Evolutionary conservation across 2,888 invertebrate species (phyloP).

Genomic region (Atrina japonica): DNA sequence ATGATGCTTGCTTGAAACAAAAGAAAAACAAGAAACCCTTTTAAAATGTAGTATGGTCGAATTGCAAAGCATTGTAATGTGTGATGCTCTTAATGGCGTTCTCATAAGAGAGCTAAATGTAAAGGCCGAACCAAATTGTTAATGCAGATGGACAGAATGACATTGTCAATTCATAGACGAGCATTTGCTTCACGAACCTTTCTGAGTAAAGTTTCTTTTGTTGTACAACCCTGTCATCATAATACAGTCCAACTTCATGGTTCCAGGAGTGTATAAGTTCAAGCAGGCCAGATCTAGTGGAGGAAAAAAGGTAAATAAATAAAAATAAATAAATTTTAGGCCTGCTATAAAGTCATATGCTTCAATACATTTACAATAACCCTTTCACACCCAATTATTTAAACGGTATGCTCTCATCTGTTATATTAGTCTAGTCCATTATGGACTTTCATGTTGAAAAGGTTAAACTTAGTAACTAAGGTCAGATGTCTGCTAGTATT

Average conservation of each 20-base stretch:
- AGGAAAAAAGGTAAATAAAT: not conserved
- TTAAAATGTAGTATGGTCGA: no score
- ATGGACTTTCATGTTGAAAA: no score
- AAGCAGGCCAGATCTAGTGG: constrained; percentile 84
- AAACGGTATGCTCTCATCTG: not conserved
- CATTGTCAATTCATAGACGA: no score
- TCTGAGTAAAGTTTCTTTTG: constrained; percentile 88
- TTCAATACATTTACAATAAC: not conserved
- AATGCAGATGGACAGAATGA: not conserved
- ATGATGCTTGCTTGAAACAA: no score
- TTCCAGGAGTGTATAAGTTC: constrained; percentile 88
- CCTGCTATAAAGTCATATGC: not conserved
- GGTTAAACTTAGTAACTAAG: no score
- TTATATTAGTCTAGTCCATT: no score
- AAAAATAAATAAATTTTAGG: not conserved
- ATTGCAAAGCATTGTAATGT: no score
- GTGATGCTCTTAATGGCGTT: no score
- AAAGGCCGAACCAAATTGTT: no score
- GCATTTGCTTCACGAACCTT: constrained; percentile 73
- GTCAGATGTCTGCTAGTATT: no score
- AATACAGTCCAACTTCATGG: constrained; percentile 92
- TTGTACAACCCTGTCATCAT: constrained; percentile 92
- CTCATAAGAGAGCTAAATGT: no score
- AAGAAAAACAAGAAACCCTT: no score
- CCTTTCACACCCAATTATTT: not conserved